Evolutionary conservation across 2,113 vertebrate species (phyloP).

Genomic region (Hemiprocne comata): DNA sequence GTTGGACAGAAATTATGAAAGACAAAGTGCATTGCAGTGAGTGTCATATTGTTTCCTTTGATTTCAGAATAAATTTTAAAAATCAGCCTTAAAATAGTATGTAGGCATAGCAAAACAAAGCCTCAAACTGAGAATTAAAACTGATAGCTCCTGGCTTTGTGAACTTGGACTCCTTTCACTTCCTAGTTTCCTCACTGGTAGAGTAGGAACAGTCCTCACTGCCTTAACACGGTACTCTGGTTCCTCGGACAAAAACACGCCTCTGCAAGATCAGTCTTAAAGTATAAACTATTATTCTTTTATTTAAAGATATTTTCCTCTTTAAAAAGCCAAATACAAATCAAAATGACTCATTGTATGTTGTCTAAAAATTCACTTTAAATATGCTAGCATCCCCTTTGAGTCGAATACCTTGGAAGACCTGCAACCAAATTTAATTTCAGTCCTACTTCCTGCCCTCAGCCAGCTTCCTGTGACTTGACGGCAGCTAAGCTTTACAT

Average conservation of each 20-base stretch:
- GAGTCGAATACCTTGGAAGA: neutral
- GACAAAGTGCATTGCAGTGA: neutral
- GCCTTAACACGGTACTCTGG: fast-evolving
- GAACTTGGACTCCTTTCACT: neutral
- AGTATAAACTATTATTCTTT: neutral
- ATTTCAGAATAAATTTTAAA: neutral
- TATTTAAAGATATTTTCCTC: neutral
- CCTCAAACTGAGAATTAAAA: neutral
- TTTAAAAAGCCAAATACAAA: neutral
- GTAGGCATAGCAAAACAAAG: neutral
- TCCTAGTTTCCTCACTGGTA: neutral
- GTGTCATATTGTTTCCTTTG: neutral
- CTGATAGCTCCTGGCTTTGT: neutral
- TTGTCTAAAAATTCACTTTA: neutral
- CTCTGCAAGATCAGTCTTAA: neutral
- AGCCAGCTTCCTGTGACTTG: neutral
- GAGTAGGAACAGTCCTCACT: neutral
- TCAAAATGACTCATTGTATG: neutral
- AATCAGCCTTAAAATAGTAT: neutral
- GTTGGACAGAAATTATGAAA: neutral
- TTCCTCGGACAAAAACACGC: neutral
- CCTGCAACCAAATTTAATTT: neutral
- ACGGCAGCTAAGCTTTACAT: neutral
- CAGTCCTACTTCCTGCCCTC: neutral
- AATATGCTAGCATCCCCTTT: neutral